These are phyloP conservation scores for Ctena decussata DNA, from an alignment of 2,888 invertebrate genomes.

Conservation along the genomic window DNA sequence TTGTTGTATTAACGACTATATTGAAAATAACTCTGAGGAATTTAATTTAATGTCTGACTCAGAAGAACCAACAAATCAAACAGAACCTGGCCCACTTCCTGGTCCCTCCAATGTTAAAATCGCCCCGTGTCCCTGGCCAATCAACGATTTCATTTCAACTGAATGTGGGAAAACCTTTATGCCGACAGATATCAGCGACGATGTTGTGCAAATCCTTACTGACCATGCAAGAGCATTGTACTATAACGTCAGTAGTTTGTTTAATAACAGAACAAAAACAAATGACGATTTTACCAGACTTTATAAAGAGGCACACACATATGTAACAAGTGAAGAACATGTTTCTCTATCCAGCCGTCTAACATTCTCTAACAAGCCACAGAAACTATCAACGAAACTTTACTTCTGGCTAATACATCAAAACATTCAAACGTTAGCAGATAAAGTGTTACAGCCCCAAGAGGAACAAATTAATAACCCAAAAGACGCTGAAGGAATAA, in stretches of 20 bases:
- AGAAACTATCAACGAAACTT: background rate
- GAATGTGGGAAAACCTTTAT: background rate
- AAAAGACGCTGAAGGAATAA: background rate
- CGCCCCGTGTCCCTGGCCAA: background rate
- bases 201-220: background rate
- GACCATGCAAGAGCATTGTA: background rate
- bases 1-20: background rate
- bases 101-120: background rate
- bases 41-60: background rate
- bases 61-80: too few species aligned
- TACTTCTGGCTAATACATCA: background rate
- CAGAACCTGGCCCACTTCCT: too few species aligned
- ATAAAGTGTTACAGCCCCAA: background rate
- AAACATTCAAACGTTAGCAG: background rate
- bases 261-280: background rate
- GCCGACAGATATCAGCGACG: background rate
- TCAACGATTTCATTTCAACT: background rate
- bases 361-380: background rate
- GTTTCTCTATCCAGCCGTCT: background rate
- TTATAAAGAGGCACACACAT: background rate
- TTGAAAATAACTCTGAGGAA: background rate
- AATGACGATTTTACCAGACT: background rate
- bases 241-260: background rate
- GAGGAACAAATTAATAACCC: background rate
- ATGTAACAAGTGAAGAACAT: background rate